These are phyloP conservation scores for Aporophyla nigra DNA, from an alignment of 2,888 invertebrate genomes.

Conservation along the genomic window DNA sequence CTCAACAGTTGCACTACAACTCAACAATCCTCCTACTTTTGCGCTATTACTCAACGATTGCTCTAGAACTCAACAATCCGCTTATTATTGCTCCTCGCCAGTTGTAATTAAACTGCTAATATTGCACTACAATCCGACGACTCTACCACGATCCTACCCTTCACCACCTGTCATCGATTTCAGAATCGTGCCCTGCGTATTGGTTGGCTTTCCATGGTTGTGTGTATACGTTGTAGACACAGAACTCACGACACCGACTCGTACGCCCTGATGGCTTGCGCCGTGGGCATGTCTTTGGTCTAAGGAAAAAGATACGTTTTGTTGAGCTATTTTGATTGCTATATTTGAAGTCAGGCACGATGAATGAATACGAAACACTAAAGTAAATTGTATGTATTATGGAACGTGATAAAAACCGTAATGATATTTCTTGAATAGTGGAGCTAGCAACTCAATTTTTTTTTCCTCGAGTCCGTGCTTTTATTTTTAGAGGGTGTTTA, in stretches of 20 bases:
- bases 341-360: background rate
- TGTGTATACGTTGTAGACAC: slow-evolving; percentile 76
- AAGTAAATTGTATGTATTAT: background rate
- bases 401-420: too few relatives aligned
- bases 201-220: slow-evolving; percentile 14
- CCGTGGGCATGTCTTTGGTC: slow-evolving; percentile 43
- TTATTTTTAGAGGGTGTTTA: too few relatives aligned
- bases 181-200: slow-evolving; percentile 15
- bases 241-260: slow-evolving; percentile 67
- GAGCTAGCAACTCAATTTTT: too few relatives aligned
- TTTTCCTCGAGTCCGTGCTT: too few relatives aligned
- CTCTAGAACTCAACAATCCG: background rate
- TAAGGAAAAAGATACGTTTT: slow-evolving; percentile 25
- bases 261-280: slow-evolving; percentile 23
- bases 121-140: slow-evolving; percentile 9
- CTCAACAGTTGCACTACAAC: background rate
- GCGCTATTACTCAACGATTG: background rate
- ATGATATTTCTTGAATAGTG: too few relatives aligned
- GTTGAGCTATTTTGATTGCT: background rate
- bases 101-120: background rate
- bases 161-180: slow-evolving; percentile 46
- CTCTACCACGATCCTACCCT: slow-evolving; percentile 31
- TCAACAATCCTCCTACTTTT: background rate
- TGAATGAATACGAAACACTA: background rate
- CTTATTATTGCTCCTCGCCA: background rate